Evolutionary conservation across 1,140 invertebrate genomes (phyloP), one percentile per base, ranked within the genome.

Genomic region (Solen grandis): DNA sequence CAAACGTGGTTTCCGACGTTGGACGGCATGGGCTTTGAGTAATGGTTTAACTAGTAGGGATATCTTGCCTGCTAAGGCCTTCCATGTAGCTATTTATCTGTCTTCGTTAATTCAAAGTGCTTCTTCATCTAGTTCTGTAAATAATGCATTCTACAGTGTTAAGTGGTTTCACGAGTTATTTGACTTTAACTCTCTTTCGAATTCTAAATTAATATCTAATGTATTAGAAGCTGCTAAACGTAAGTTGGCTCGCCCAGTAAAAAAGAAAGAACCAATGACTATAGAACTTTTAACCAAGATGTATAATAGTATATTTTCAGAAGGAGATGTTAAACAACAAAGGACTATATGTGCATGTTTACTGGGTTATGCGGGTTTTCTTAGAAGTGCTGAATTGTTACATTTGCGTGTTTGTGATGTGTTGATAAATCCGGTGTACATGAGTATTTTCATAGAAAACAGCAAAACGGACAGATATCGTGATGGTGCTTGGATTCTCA

Each of bases 101-200:
- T 35, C 73, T n/a, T 76, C 60, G 63, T 76, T 81, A 65, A 35
- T 63, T 5, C 46, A 75, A 27, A 29, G 14, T 4, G 22, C 16
- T 33, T 3, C 13, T 33, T 36, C 79, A 33, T 22, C 35, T 33
- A 59, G 52, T 63, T 63, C 60, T 0, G 50, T 80, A 8, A 57
- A 38, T 36, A 19, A 52, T 29, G 79, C 62, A 22, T 80, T 60
- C 62, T 79, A 79, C 50, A 50, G 76, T 33, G 50, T 79, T 0
- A 70, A 69, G 29, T 72, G 77, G 77, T 63, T 65, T 16, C 77
- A 80, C 65, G 19, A 59, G 1, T 10, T 74, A 14, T 52, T 60
- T 52, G n/a, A 65, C 13, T 25, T 60, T 35, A 8, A 36, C 19
- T 69, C 76, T 52, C 65, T 66, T 1, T 59, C 76, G 14, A 57